Evolutionary conservation across 2,113 vertebrate species (phyloP).

Genomic region (Beaufortia kweichowensis): DNA sequence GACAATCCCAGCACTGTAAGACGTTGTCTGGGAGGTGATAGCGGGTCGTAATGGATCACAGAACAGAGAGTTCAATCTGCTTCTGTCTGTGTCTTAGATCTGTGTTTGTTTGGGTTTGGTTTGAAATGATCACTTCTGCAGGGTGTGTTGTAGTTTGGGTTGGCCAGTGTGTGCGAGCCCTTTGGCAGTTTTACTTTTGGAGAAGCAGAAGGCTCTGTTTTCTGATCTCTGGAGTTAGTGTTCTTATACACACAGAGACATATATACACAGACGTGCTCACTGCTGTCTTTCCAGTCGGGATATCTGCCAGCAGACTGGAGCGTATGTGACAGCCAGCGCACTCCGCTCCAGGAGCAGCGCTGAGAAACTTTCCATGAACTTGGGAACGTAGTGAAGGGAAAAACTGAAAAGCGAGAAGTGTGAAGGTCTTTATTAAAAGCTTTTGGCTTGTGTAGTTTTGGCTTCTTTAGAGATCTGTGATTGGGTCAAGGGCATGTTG

Average conservation of each 20-base stretch:
- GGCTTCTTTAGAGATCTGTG: slow-evolving; percentile 5
- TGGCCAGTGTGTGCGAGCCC: slow-evolving; percentile 2
- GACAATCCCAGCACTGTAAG: slow-evolving; percentile 57
- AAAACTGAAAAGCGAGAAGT: slow-evolving; percentile 26
- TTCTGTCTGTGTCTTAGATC: slow-evolving; percentile 34
- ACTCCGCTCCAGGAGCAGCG: slow-evolving; percentile 39
- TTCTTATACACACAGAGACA: not conserved
- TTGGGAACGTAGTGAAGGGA: slow-evolving; percentile 35
- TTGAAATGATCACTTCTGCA: slow-evolving; percentile 24
- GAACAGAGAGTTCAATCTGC: not conserved
- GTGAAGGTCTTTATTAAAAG: slow-evolving; percentile 15
- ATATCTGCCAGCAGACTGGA: slow-evolving; percentile 48
- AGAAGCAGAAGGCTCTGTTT: slow-evolving; percentile 16
- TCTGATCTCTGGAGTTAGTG: slow-evolving; percentile 42
- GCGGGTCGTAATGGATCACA: slow-evolving; percentile 53
- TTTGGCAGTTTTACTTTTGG: slow-evolving; percentile 33
- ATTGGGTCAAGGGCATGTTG: not conserved
- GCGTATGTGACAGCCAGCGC: slow-evolving; percentile 59
- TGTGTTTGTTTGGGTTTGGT: slow-evolving; percentile 39
- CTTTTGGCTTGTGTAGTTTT: slow-evolving; percentile 18
- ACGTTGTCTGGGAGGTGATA: slow-evolving; percentile 68
- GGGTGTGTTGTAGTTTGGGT: slow-evolving; percentile 42
- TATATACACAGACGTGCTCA: slow-evolving; percentile 26
- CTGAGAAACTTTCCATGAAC: slow-evolving; percentile 55
- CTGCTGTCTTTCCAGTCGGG: slow-evolving; percentile 23